phyloP scores from a whole-genome alignment of 2,888 invertebrate species.

The Sphaerophoria taeniata region DNA sequence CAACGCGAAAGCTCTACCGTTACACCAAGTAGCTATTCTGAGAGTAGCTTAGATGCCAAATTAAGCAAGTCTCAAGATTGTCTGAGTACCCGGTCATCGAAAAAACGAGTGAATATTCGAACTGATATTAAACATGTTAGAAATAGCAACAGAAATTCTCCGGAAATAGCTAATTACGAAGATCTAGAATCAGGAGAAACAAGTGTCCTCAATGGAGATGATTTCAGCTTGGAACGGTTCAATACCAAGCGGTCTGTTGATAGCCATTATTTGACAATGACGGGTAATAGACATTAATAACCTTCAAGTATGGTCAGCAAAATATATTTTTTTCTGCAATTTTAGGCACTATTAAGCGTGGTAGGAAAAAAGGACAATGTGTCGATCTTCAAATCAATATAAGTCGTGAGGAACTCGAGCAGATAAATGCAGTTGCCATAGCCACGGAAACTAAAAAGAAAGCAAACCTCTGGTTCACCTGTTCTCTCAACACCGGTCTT shows the following conservation, averaged over 20 bases:
- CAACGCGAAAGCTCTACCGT: slow-evolving; percentile 82
- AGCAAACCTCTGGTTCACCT: slow-evolving; percentile 84
- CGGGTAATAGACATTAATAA: slow-evolving; percentile 78
- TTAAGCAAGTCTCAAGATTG: slow-evolving; percentile 82
- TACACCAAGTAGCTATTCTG: slow-evolving; percentile 82
- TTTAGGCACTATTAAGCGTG: slow-evolving; percentile 88
- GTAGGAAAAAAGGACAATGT: slow-evolving; percentile 88
- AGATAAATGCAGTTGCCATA: slow-evolving; percentile 85
- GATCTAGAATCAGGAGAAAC: slow-evolving; percentile 82
- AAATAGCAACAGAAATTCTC: slow-evolving; percentile 81
- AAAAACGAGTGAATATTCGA: slow-evolving; percentile 87
- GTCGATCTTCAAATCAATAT: slow-evolving; percentile 89
- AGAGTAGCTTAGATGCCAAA: slow-evolving; percentile 81
- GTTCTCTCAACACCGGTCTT: slow-evolving; percentile 85
- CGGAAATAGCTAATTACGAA: slow-evolving; percentile 80
- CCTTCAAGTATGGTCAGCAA: not conserved
- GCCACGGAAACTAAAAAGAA: slow-evolving; percentile 85
- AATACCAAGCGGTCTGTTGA: slow-evolving; percentile 84
- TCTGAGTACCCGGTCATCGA: slow-evolving; percentile 84
- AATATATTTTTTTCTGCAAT: not conserved
- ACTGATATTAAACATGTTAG: slow-evolving; percentile 82
- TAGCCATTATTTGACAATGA: slow-evolving; percentile 87
- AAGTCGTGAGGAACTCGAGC: slow-evolving; percentile 88
- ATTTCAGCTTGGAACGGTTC: slow-evolving; percentile 84
- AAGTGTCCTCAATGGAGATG: slow-evolving; percentile 81